Base-by-base conservation (phyloP, 2,888 invertebrate species). In the Scaptodrosophila latifasciaeformis region DNA sequence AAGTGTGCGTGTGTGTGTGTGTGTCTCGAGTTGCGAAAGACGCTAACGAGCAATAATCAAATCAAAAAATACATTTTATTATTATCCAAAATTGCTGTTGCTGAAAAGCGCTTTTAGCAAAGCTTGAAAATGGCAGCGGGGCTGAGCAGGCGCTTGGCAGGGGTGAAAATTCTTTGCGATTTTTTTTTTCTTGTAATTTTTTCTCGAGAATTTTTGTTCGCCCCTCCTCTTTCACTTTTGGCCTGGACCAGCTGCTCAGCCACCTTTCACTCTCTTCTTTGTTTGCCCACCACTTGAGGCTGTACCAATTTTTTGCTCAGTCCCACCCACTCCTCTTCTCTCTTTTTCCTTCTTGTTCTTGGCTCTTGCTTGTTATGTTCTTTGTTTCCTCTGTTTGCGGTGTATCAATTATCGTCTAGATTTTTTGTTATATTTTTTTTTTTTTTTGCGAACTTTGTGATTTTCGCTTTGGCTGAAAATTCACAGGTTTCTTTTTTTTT, bases 31-130 rank as follows among this genome's bases (percentile, higher is more conserved):
- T 18, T 9, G 10, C 29, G 30, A 43, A 49, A 48, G 24, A 17
- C 52, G 75, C 78, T 75, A 75, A 75, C 78, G 75, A 75, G 75
- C 75, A 71, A 78, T 78, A 75, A 75, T 75, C 78, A 78, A 75
- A 75, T 75, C 75, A 75, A 67, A n/a, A n/a, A 70, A 75, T 69
- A 69, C 75, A 69, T 77, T 67, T 64, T 58, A 77, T 71, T 68
- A 74, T 68, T 59, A 48, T 51, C 48, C 37, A 2, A 15, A 10
- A 37, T 15, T 57, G 48, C 52, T 42, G 21, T 31, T 27, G 29
- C 31, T 31, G 10, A 51, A 60, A 70, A 54, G 43, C 45, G 54
- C 49, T 58, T 31, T 47, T 54, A 59, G 54, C 34, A 47, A 40
- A 48, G 57, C 27, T 34, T 27, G 17, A 12, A 48, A 42, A 46